Percentiles rank a stretch among this genome's conserved stretches.
Conservation (phyloP, 1,140 invertebrate genomes). For the Panagrolaimus sp. region DNA sequence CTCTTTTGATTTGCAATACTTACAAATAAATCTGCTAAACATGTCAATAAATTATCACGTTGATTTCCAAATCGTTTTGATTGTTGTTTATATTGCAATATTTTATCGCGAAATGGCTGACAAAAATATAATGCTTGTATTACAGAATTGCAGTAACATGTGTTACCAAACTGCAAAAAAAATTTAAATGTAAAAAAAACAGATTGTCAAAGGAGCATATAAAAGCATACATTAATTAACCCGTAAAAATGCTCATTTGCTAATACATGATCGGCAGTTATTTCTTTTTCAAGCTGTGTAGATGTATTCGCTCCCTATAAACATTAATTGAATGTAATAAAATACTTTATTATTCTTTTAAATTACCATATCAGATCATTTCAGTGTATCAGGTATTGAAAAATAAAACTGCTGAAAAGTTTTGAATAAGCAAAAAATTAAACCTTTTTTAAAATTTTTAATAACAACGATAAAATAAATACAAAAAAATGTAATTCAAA, state of each 20-base stretch:
- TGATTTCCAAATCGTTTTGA: constrained; percentile 67
- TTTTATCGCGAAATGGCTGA: constrained; percentile 94
- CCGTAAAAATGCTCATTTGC: constrained; percentile 56
- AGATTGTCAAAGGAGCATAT: not conserved
- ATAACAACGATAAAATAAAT: too few relatives aligned
- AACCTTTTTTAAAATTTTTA: too few relatives aligned
- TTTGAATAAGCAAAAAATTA: too few relatives aligned
- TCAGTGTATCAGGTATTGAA: not conserved
- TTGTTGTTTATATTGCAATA: constrained; percentile 81
- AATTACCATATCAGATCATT: constrained; percentile 10
- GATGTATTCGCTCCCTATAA: constrained; percentile 50
- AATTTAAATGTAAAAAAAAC: not conserved
- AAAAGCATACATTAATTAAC: constrained; percentile 45
- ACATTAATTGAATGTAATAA: not conserved
- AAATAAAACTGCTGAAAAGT: too few relatives aligned
- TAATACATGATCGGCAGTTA: constrained; percentile 40
- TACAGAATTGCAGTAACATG: constrained; percentile 98
- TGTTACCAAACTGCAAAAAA: constrained; percentile 86
- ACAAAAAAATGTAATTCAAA: too few relatives aligned
- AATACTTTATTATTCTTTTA: too few relatives aligned
- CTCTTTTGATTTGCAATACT: constrained; percentile 98
- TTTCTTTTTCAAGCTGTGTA: constrained; percentile 52
- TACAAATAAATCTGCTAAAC: constrained; percentile 94
- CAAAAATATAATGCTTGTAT: constrained; percentile 98
- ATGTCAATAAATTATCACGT: constrained; percentile 93